A percentile compares a stretch with the other conserved stretches of the same genome.
These are phyloP conservation scores for Actinopyga echinites DNA, from an alignment of 53 echinoderm and acorn worm genomes.

Conservation along the genomic window DNA sequence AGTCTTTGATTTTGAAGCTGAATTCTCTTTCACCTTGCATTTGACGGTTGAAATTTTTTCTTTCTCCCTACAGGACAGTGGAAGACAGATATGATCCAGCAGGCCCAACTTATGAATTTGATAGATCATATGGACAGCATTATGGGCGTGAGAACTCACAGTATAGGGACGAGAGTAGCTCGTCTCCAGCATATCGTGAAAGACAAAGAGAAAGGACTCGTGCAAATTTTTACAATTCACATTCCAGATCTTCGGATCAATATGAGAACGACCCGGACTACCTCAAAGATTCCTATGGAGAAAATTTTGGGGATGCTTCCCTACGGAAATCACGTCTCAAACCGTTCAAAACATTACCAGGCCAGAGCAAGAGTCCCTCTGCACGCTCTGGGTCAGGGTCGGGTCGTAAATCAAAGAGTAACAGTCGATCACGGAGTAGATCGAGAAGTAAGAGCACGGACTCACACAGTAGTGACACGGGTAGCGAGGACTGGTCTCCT, in stretches of 20 bases:
- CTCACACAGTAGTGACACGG: constrained; percentile 92
- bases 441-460: constrained; percentile 86
- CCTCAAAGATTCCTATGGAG: constrained; percentile 42
- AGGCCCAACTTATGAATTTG: constrained; percentile 86
- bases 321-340: constrained; percentile 64
- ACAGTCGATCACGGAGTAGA: constrained; percentile 82
- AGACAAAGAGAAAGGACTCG: constrained; percentile 87
- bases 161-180: constrained; percentile 84
- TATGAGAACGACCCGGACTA: constrained; percentile 51
- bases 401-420: constrained; percentile 75
- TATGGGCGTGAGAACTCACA: constrained; percentile 67
- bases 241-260: constrained; percentile 73
- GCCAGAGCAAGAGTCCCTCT: constrained; percentile 82
- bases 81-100: constrained; percentile 88
- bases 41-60: neutral
- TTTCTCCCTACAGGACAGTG: constrained; percentile 67
- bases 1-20: too few species aligned
- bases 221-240: constrained; percentile 89
- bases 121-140: constrained; percentile 89
- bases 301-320: constrained; percentile 20
- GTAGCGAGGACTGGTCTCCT: constrained; percentile 84
- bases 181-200: constrained; percentile 83
- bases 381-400: constrained; percentile 84
- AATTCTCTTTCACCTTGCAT: too few species aligned
- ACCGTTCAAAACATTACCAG: constrained; percentile 70